phyloP scores from a whole-genome alignment of 2,797 vertebrate species.

The Halcyon smyrnensis region DNA sequence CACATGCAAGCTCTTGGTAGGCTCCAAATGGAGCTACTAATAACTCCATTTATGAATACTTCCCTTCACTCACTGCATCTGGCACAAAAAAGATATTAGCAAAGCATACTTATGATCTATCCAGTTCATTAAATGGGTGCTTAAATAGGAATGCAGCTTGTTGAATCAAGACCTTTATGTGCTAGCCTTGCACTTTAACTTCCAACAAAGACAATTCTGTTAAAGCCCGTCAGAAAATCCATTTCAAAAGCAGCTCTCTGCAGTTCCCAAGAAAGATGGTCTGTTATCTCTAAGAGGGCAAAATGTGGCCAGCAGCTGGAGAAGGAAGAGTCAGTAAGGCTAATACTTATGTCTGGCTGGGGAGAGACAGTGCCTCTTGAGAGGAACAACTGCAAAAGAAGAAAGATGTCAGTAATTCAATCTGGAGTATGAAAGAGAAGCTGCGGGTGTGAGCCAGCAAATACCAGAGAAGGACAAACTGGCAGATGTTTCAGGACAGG shows the following conservation, averaged over 20 bases:
- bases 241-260: not conserved
- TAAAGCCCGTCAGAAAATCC: not conserved
- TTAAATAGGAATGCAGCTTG: not conserved
- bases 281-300: not conserved
- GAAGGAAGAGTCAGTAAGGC: not conserved
- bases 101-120: not conserved
- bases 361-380: not conserved
- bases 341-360: not conserved
- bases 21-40: not conserved
- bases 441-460: not conserved
- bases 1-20: not conserved
- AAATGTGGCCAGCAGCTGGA: not conserved
- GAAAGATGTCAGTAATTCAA: not conserved
- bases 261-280: not conserved
- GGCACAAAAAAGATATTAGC: not conserved
- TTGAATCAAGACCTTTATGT: not conserved
- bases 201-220: slow-evolving; percentile 15
- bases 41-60: not conserved
- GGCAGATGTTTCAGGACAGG: not conserved
- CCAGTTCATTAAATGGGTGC: not conserved
- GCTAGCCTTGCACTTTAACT: not conserved
- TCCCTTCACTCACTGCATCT: not conserved
- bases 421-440: not conserved
- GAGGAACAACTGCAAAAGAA: not conserved
- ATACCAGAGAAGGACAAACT: not conserved